Percentiles rank a stretch among this genome's conserved stretches.
Evolutionary conservation across 2,113 vertebrate species (phyloP).

Genomic region (Nicator chloris): DNA sequence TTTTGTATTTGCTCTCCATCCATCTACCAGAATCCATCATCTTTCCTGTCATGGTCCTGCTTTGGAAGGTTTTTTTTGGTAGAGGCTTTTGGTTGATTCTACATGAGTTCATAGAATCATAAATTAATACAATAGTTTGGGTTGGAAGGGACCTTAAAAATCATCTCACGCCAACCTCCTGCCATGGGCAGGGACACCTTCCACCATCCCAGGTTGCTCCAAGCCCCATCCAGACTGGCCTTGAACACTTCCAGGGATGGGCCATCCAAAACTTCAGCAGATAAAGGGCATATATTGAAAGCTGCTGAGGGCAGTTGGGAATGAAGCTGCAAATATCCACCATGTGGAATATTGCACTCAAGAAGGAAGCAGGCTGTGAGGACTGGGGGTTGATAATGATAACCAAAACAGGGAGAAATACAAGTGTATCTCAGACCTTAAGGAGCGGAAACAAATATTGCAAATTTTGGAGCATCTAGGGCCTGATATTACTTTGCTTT

Average conservation of each 20-base stretch:
- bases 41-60: neutral
- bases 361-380: neutral
- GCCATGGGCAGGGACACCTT: neutral
- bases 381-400: neutral
- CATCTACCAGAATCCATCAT: neutral
- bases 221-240: rapidly evolving
- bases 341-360: rapidly evolving
- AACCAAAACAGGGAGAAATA: neutral
- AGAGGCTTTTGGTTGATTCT: neutral
- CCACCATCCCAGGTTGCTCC: neutral
- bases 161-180: neutral
- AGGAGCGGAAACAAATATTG: neutral
- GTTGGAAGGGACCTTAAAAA: neutral
- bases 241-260: neutral
- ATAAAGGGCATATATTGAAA: neutral
- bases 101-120: neutral
- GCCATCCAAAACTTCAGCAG: rapidly evolving
- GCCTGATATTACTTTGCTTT: neutral
- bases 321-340: neutral
- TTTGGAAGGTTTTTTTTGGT: neutral
- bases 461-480: neutral
- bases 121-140: neutral
- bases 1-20: neutral
- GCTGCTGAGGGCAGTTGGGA: neutral
- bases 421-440: neutral